A percentile compares a stretch with the other conserved stretches of the same genome.
Evolutionary conservation across 2,113 vertebrate species (phyloP).

Genomic region (Calcarius ornatus): DNA sequence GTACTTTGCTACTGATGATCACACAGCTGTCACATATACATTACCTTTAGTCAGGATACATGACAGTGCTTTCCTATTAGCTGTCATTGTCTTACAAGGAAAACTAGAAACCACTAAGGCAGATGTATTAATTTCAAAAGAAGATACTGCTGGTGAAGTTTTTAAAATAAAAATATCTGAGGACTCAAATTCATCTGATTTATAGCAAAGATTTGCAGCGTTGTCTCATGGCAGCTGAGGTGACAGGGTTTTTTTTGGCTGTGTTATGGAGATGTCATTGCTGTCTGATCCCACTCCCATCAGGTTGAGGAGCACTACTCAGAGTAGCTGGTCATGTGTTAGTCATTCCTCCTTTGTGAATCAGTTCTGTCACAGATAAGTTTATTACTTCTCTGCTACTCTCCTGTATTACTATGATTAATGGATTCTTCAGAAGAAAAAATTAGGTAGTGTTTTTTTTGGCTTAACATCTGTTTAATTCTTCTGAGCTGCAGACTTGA

Average conservation of each 20-base stretch:
- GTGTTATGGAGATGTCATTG: not conserved
- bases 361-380: not conserved
- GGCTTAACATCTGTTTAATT: not conserved
- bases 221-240: not conserved
- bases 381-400: not conserved
- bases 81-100: conserved; percentile 53
- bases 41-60: conserved; percentile 53
- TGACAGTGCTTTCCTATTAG: conserved; percentile 62
- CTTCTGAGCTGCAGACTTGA: not conserved
- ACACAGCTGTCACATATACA: conserved; percentile 64
- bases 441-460: not conserved
- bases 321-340: not conserved
- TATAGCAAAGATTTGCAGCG: not conserved
- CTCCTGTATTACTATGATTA: not conserved
- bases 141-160: conserved; percentile 12
- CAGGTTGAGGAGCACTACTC: not conserved
- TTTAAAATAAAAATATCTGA: conserved; percentile 22
- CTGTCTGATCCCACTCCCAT: not conserved
- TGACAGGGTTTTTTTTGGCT: not conserved
- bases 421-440: not conserved
- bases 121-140: conserved; percentile 59
- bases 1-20: conserved; percentile 48
- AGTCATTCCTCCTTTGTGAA: not conserved
- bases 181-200: not conserved
- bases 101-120: conserved; percentile 33